These are phyloP conservation scores for Ageneiosus marmoratus DNA, from an alignment of 2,113 vertebrate genomes.

Conservation along the genomic window DNA sequence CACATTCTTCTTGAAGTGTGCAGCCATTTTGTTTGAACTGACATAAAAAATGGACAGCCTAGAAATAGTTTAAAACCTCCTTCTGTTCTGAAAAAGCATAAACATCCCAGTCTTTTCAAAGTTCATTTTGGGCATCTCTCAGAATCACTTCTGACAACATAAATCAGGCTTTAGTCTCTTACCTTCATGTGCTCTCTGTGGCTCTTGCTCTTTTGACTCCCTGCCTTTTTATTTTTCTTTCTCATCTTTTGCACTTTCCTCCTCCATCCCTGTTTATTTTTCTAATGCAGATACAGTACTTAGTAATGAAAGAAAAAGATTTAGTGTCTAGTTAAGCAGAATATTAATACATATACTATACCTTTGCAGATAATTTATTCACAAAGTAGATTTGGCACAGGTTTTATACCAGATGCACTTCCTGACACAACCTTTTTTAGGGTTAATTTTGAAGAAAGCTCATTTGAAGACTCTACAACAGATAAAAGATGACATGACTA, in stretches of 20 bases:
- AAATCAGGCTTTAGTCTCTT: background rate
- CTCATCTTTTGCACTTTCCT: conserved; percentile 26
- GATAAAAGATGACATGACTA: background rate
- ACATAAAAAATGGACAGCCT: background rate
- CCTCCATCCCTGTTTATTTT: background rate
- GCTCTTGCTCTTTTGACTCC: background rate
- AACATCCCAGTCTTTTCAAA: background rate
- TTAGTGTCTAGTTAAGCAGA: background rate
- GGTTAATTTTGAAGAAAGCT: background rate
- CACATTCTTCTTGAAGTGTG: background rate
- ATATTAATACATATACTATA: background rate
- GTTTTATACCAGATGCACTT: too few relatives aligned
- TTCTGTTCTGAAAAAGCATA: background rate
- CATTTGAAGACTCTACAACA: background rate
- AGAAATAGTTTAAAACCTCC: background rate
- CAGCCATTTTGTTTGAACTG: background rate
- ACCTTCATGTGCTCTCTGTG: background rate
- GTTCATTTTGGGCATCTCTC: background rate
- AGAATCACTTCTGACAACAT: background rate
- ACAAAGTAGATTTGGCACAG: too few relatives aligned
- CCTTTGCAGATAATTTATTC: too few relatives aligned
- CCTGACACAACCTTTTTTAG: background rate
- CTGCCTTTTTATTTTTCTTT: conserved; percentile 7
- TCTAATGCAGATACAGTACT: background rate
- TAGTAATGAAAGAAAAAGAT: background rate